Conservation (phyloP, 2,797 vertebrate species). For the Cuniculus paca region DNA sequence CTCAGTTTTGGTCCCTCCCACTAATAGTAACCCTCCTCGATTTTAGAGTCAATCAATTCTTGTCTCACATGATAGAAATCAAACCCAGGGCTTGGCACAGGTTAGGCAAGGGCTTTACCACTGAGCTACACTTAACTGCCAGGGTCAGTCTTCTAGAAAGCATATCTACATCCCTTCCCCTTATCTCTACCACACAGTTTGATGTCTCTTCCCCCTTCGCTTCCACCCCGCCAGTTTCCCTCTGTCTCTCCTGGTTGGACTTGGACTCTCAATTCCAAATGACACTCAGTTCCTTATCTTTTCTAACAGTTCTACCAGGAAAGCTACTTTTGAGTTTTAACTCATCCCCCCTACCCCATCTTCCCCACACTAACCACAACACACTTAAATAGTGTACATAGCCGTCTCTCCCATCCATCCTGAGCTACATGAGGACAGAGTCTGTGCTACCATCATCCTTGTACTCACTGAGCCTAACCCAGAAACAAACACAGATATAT, state of each 20-base stretch:
- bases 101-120: not conserved
- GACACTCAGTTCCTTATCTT: not conserved
- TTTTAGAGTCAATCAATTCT: not conserved
- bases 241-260: not conserved
- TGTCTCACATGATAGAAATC: not conserved
- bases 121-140: too few species aligned
- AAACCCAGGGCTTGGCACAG: not conserved
- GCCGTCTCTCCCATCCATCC: not conserved
- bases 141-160: not conserved
- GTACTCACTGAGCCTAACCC: too few species aligned
- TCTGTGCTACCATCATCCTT: not conserved
- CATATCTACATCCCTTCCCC: not conserved
- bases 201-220: too few species aligned
- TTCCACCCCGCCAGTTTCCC: not conserved
- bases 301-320: not conserved
- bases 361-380: not conserved
- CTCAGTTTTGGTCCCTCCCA: not conserved
- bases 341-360: not conserved
- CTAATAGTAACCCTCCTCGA: not conserved
- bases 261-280: not conserved
- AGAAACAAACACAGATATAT: conserved; percentile 32
- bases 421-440: not conserved
- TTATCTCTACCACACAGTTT: not conserved
- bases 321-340: not conserved
- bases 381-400: not conserved